A percentile compares a stretch with the other conserved stretches of the same genome.
These are phyloP conservation scores for Listrodromus nycthemerus DNA, from an alignment of 2,888 invertebrate genomes.

Conservation along the genomic window DNA sequence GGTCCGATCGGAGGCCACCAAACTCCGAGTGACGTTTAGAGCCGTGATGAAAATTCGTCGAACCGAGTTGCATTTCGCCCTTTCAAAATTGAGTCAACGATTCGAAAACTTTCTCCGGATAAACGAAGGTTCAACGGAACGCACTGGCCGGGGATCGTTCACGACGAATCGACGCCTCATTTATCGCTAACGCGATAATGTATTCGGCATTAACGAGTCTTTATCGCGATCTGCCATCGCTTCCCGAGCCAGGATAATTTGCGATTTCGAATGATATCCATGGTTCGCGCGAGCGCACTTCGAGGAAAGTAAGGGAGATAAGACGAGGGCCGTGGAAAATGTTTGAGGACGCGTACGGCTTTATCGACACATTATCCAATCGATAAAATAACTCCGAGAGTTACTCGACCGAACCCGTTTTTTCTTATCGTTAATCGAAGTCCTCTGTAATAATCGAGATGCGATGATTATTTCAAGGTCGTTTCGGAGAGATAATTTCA, in stretches of 20 bases:
- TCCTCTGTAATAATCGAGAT: not conserved
- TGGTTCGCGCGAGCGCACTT: not conserved
- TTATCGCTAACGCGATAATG: constrained; percentile 76
- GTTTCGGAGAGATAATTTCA: constrained; percentile 53
- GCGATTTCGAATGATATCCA: constrained; percentile 32
- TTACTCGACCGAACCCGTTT: not conserved
- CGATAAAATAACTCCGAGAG: constrained; percentile 40
- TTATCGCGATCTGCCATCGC: constrained; percentile 72
- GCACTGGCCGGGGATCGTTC: constrained; percentile 62
- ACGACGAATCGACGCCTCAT: constrained; percentile 71
- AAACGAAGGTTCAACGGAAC: constrained; percentile 32
- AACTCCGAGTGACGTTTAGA: not conserved
- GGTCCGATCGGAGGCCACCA: not conserved
- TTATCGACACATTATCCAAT: constrained; percentile 58
- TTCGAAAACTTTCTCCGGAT: constrained; percentile 50
- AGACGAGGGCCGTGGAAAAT: constrained; percentile 15
- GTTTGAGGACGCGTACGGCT: constrained; percentile 22
- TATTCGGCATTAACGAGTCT: constrained; percentile 77
- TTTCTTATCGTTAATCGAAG: constrained; percentile 26
- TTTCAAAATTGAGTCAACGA: constrained; percentile 1
- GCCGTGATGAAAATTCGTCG: not conserved
- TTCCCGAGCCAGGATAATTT: constrained; percentile 51
- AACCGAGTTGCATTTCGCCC: not conserved
- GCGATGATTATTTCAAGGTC: constrained; percentile 61
- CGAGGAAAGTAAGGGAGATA: constrained; percentile 34